Conservation (phyloP, 1,140 invertebrate species). For the Micrasema longulum region DNA sequence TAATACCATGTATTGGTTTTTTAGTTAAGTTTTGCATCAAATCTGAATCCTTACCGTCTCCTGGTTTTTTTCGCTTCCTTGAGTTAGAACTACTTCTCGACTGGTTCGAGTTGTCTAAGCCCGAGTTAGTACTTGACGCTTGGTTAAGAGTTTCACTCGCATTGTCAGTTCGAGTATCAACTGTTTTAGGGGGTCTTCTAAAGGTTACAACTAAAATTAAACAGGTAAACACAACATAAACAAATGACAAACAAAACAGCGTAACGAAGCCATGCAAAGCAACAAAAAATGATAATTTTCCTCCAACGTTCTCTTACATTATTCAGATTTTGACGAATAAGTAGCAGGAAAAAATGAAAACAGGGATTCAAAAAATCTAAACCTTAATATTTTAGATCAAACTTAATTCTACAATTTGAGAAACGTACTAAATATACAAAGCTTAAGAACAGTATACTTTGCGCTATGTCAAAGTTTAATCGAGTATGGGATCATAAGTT, state of each 20-base stretch:
- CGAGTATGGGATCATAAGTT: too few relatives aligned
- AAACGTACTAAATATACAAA: too few relatives aligned
- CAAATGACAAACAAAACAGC: slow-evolving; percentile 40
- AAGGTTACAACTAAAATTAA: slow-evolving; percentile 66
- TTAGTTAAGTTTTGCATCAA: too few relatives aligned
- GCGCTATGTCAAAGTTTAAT: too few relatives aligned
- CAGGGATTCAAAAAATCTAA: too few relatives aligned
- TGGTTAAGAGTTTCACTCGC: background rate
- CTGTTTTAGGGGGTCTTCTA: slow-evolving; percentile 62
- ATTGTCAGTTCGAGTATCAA: slow-evolving; percentile 50
- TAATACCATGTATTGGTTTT: too few relatives aligned
- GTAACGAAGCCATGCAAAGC: slow-evolving; percentile 24
- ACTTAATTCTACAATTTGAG: too few relatives aligned
- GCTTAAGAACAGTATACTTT: too few relatives aligned
- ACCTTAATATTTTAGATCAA: too few relatives aligned
- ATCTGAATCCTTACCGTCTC: slow-evolving; percentile 70
- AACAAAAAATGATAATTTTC: background rate
- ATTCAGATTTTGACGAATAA: too few relatives aligned
- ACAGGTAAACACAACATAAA: slow-evolving; percentile 46
- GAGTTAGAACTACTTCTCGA: slow-evolving; percentile 61
- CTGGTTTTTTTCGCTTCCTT: slow-evolving; percentile 83
- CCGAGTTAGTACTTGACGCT: slow-evolving; percentile 56
- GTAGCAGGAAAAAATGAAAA: too few relatives aligned
- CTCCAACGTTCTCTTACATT: too few relatives aligned
- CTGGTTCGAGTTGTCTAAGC: slow-evolving; percentile 55